Conservation (phyloP, 2,888 invertebrate genomes). For the Euclidia mi region DNA sequence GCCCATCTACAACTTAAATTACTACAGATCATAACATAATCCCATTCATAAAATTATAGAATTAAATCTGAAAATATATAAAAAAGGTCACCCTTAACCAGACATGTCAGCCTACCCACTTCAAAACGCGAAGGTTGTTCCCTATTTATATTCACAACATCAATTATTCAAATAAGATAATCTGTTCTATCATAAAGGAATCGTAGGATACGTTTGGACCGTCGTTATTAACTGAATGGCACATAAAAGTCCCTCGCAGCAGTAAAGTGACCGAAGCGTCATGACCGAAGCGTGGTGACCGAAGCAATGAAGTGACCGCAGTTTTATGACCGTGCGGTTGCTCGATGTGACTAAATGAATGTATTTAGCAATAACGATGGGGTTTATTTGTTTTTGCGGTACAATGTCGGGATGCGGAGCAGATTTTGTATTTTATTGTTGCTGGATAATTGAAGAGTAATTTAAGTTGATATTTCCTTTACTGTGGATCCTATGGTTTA, state of each 20-base stretch:
- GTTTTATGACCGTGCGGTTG: slow-evolving; percentile 68
- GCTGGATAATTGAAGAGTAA: neutral
- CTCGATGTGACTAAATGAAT: slow-evolving; percentile 69
- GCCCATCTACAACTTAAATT: no score
- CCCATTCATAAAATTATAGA: no score
- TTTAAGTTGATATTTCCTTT: neutral
- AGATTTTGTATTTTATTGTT: slow-evolving; percentile 21
- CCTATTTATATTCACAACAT: neutral
- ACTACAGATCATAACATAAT: no score
- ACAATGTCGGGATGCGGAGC: slow-evolving; percentile 42
- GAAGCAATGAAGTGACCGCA: slow-evolving; percentile 38
- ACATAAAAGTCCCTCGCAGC: slow-evolving; percentile 39
- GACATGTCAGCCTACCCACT: no score
- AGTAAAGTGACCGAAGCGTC: slow-evolving; percentile 14
- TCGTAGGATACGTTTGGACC: slow-evolving; percentile 27
- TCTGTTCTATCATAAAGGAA: slow-evolving; percentile 23
- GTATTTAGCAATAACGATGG: slow-evolving; percentile 65
- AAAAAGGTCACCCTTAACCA: no score
- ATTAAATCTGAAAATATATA: no score
- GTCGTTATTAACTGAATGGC: slow-evolving; percentile 43
- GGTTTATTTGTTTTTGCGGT: slow-evolving; percentile 60
- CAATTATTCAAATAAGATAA: slow-evolving; percentile 33
- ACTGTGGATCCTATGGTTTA: neutral
- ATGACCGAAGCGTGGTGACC: slow-evolving; percentile 63
- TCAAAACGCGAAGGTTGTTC: no score